Evolutionary conservation across 2,797 vertebrate species (phyloP).

Genomic region (Acestrorhynchus altus): DNA sequence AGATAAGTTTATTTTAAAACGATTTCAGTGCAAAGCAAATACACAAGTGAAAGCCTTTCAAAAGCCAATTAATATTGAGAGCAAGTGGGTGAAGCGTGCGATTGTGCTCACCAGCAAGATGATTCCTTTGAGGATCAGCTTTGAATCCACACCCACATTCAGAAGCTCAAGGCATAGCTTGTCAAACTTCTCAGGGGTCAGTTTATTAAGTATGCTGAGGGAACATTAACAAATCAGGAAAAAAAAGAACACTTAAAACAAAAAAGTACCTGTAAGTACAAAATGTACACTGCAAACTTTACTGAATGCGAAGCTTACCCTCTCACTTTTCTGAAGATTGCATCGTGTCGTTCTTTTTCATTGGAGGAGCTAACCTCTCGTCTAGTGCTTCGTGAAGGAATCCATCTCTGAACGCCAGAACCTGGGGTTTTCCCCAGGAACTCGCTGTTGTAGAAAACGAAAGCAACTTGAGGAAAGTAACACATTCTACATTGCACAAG

Average conservation of each 20-base stretch:
- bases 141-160: constrained; percentile 99
- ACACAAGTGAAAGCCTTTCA: background rate
- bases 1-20: no score
- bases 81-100: background rate
- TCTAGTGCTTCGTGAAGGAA: constrained; percentile 99
- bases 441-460: constrained; percentile 81
- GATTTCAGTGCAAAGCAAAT: background rate
- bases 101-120: constrained; percentile 95
- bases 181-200: constrained; percentile 99
- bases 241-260: background rate
- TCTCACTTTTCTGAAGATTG: constrained; percentile 99
- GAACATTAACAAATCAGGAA: background rate
- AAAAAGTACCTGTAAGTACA: background rate
- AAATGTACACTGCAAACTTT: no score
- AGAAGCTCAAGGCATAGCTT: constrained; percentile 99
- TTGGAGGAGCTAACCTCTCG: constrained; percentile 99
- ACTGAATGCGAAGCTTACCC: constrained; percentile 77
- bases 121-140: constrained; percentile 99
- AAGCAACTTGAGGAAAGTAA: constrained; percentile 1
- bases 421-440: constrained; percentile 99
- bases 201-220: constrained; percentile 98
- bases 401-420: constrained; percentile 99
- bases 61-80: background rate
- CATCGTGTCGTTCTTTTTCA: constrained; percentile 99
- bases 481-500: background rate